Base-by-base conservation (phyloP, 2,888 invertebrate species). In the Sylvicola cinctus region DNA sequence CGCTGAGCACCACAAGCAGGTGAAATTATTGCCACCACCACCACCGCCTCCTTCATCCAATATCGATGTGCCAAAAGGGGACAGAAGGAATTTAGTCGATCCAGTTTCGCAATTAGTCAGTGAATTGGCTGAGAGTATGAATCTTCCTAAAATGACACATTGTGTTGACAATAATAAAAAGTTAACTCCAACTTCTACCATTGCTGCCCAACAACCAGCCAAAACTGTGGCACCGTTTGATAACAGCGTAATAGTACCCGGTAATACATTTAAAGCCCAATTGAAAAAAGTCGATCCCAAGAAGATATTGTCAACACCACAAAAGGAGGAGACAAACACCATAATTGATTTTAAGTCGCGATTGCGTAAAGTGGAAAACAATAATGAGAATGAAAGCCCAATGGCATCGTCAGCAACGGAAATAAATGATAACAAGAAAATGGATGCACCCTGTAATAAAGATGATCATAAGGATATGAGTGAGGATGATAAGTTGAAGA, bases 321-420 rank as follows among this genome's bases (percentile, higher is more conserved):
- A 62, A 35, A 66, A 66, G 44, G 64, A 67, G 28, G 70, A 60
- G 43, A 56, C 60, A 28, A 68, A 67, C 26, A 64, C 71, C 31
- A 81, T 83, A 36, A 77, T 81, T 33, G 83, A 84, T 50, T 79
- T 84, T 44, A 87, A 87, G 48, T 76, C 84, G 2, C 67, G 83
- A 37, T 59, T 85, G 49, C 67, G 84, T 48, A 83, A 80, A 63
- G 81, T 85, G 1, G 80, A 80, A 37, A 66, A 66, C 36, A 41
- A 38, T 29, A 39, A 40, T 23, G 41, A 41, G 25, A 20, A 26
- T 11, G 34, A 39, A 26, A 28, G 14, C 14, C 28, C 12, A 28
- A 13, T 28, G 4, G 14, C n/a, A 16, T 15, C 29, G 31, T 26
- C n/a, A n/a, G 27, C 27, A 26, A 3, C 16, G 7, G 11, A 16